phyloP scores from a whole-genome alignment of 2,888 invertebrate species.

The Morpho helenor region DNA sequence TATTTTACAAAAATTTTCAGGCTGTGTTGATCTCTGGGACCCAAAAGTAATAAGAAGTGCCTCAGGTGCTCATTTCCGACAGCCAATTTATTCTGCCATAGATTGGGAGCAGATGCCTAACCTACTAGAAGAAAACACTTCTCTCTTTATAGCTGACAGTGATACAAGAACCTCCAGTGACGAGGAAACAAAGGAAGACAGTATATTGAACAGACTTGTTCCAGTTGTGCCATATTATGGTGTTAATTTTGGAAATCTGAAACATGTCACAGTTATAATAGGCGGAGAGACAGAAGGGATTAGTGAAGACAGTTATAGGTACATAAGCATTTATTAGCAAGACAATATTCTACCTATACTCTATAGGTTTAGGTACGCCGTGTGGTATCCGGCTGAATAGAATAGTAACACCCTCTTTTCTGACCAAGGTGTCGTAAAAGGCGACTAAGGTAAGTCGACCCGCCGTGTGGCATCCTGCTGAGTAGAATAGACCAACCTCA shows the following conservation, averaged over 20 bases:
- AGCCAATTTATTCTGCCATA: conserved; percentile 83
- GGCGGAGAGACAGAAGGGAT: conserved; percentile 95
- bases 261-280: conserved; percentile 84
- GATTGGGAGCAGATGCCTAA: conserved; percentile 82
- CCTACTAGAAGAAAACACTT: conserved; percentile 65
- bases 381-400: too few relatives aligned
- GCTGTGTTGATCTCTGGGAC: conserved; percentile 95
- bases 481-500: too few relatives aligned
- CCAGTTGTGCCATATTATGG: conserved; percentile 82
- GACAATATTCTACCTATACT: too few relatives aligned
- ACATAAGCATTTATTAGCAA: too few relatives aligned
- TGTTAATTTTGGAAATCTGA: conserved; percentile 72
- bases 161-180: conserved; percentile 46
- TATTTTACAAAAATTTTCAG: conserved; percentile 58
- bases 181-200: conserved; percentile 26
- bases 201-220: conserved; percentile 39
- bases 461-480: too few relatives aligned
- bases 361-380: too few relatives aligned
- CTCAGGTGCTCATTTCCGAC: conserved; percentile 90
- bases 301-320: conserved; percentile 84
- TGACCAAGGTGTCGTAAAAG: too few relatives aligned
- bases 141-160: conserved; percentile 85
- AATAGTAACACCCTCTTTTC: too few relatives aligned
- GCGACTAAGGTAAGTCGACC: too few relatives aligned
- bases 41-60: conserved; percentile 91